Percentiles rank a stretch among this genome's conserved stretches.
Evolutionary conservation across 2,113 vertebrate genomes (phyloP).

Genomic region (Guaruba guarouba): DNA sequence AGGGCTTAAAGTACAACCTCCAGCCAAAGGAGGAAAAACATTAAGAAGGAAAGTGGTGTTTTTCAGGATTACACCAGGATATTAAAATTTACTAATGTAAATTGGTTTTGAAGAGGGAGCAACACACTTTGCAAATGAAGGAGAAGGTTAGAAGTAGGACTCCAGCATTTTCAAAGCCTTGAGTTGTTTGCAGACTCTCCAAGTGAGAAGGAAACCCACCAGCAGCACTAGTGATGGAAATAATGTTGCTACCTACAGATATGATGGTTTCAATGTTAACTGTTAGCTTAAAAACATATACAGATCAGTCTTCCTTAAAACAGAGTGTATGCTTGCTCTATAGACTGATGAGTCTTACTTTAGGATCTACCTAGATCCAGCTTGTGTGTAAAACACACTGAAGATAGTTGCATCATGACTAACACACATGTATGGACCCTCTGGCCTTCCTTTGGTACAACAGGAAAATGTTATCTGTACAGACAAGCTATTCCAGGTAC

Average conservation of each 20-base stretch:
- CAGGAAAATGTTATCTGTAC: neutral
- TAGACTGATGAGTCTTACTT: neutral
- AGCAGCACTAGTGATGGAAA: neutral
- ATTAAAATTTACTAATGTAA: neutral
- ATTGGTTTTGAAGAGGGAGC: neutral
- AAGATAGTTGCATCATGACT: neutral
- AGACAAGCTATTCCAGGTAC: neutral
- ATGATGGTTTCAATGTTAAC: neutral
- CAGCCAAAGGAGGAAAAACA: neutral
- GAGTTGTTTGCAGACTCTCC: neutral
- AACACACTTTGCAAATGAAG: neutral
- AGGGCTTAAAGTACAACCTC: neutral
- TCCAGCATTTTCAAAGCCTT: neutral
- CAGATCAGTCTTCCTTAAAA: neutral
- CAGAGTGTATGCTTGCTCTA: neutral
- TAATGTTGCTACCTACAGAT: neutral
- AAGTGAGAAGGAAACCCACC: neutral
- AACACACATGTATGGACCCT: rapidly evolving
- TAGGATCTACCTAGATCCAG: neutral
- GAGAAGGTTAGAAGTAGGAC: neutral
- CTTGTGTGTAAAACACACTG: neutral
- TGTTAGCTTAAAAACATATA: neutral
- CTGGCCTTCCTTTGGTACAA: neutral
- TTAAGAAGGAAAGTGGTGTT: neutral
- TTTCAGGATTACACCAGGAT: neutral